Percentiles rank a stretch among this genome's conserved stretches.
These are phyloP conservation scores for Phalacrocorax brasilianus DNA, from an alignment of 2,113 vertebrate genomes.

Conservation along the genomic window DNA sequence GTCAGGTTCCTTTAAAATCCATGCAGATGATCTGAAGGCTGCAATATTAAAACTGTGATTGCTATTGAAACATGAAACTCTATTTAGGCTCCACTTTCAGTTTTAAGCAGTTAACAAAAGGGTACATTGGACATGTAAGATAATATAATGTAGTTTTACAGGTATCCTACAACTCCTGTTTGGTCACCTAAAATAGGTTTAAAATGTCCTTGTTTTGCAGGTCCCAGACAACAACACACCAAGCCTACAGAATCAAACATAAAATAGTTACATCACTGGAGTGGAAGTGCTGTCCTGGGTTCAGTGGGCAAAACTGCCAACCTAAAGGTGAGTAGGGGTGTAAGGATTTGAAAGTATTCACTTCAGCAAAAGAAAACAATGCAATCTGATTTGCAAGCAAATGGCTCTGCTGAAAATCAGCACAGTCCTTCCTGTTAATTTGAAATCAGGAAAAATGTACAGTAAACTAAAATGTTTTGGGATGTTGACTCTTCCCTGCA, in stretches of 20 bases:
- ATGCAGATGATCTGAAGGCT: not conserved
- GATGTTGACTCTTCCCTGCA: not conserved
- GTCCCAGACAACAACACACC: constrained; percentile 57
- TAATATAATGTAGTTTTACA: not conserved
- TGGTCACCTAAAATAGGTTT: not conserved
- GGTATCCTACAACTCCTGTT: not conserved
- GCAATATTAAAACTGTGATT: not conserved
- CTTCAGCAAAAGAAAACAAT: not conserved
- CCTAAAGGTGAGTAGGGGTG: constrained; percentile 49
- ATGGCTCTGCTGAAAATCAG: not conserved
- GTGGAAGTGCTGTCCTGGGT: constrained; percentile 83
- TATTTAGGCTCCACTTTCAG: not conserved
- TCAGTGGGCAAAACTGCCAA: constrained; percentile 71
- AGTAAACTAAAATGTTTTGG: not conserved
- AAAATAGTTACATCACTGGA: constrained; percentile 79
- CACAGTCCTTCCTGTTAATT: not conserved
- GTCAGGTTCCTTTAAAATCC: not conserved
- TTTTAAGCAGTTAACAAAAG: not conserved
- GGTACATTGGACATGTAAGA: not conserved
- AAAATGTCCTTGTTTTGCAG: constrained; percentile 45
- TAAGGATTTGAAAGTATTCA: not conserved
- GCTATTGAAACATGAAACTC: not conserved
- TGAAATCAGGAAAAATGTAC: not conserved
- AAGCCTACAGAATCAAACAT: constrained; percentile 77
- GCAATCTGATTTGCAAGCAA: not conserved